Conservation (phyloP, 2,797 vertebrate species). For the Lemur catta region DNA sequence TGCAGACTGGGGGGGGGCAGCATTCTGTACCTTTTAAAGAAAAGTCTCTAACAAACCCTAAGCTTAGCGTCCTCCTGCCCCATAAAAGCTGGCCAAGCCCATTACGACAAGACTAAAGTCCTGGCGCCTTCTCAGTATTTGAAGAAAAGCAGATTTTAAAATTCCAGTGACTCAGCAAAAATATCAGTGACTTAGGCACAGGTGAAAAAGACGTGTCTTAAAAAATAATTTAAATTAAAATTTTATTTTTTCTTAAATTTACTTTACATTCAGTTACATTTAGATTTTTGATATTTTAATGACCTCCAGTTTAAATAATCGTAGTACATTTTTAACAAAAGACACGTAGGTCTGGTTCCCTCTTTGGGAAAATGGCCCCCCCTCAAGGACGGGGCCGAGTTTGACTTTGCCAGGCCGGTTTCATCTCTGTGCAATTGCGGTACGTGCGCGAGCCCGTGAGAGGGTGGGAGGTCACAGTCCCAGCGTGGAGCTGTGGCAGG, state of each 20-base stretch:
- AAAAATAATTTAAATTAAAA: neutral
- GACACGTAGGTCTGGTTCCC: neutral
- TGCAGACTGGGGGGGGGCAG: accelerated
- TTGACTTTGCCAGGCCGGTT: accelerated
- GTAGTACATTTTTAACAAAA: neutral
- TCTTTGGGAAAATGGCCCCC: neutral
- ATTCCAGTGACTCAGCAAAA: neutral
- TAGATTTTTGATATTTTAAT: no score
- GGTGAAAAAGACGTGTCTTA: neutral
- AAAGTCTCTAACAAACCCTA: neutral
- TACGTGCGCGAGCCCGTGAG: accelerated
- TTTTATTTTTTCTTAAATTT: neutral
- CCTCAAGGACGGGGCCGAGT: accelerated
- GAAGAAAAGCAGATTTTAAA: neutral
- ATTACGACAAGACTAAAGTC: accelerated
- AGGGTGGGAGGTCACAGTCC: no score
- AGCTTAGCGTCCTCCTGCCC: no score
- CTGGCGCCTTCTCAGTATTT: accelerated
- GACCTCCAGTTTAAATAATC: neutral
- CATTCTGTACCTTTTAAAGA: neutral
- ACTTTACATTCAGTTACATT: neutral
- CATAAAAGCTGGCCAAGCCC: accelerated
- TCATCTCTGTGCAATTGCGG: accelerated
- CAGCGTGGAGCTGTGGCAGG: accelerated
- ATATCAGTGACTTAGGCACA: neutral